Conservation (phyloP, 2,113 vertebrate genomes). For the Aplodontia rufa region DNA sequence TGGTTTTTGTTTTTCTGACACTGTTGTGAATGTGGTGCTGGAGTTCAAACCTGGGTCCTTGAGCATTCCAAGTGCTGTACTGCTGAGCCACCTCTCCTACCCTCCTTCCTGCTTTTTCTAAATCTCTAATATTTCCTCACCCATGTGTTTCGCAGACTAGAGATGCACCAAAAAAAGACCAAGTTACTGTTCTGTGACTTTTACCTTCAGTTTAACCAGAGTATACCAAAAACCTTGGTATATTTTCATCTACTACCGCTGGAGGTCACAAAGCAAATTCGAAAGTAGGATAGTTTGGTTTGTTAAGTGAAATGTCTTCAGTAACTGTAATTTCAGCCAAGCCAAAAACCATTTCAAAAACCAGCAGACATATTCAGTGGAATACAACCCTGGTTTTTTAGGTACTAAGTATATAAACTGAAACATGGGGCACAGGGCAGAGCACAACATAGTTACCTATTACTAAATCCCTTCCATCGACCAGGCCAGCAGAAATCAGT, state of each 20-base stretch:
- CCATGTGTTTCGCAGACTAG: background rate
- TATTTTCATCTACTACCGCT: background rate
- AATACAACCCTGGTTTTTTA: background rate
- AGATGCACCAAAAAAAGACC: background rate
- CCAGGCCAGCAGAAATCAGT: conserved; percentile 97
- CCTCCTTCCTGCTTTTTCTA: background rate
- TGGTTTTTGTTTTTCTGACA: no score
- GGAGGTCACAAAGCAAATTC: conserved; percentile 1
- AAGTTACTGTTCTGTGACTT: background rate
- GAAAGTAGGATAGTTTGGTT: background rate
- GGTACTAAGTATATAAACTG: background rate
- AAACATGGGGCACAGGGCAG: background rate
- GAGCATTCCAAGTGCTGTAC: no score
- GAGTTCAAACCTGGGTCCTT: no score
- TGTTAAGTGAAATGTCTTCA: background rate
- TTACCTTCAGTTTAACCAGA: background rate
- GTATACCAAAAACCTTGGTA: background rate
- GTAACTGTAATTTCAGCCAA: background rate
- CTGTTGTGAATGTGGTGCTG: no score
- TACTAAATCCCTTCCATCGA: conserved; percentile 97
- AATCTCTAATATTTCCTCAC: background rate
- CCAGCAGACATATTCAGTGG: background rate
- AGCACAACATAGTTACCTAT: conserved; percentile 88
- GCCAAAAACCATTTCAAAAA: background rate
- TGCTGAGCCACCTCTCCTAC: no score